Conservation (phyloP, 2,113 vertebrate genomes). For the Poeciliopsis retropinna region DNA sequence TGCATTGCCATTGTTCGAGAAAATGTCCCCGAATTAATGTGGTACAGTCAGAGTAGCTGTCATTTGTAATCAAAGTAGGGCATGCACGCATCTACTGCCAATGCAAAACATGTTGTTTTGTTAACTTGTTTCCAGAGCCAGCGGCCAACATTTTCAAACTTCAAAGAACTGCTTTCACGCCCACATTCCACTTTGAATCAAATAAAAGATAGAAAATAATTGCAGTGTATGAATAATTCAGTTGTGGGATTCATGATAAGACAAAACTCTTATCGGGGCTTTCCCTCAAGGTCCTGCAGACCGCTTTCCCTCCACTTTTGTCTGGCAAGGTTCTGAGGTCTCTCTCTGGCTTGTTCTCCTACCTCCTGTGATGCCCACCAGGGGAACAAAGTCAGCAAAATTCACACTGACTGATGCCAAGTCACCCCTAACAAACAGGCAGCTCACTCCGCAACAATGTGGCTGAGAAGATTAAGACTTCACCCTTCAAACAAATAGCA, state of each 20-base stretch:
- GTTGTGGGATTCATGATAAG: slow-evolving; percentile 64
- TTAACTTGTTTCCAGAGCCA: slow-evolving; percentile 59
- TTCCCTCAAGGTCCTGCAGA: slow-evolving; percentile 62
- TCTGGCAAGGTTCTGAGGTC: slow-evolving; percentile 51
- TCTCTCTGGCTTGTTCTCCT: slow-evolving; percentile 37
- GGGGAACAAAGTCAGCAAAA: slow-evolving; percentile 51
- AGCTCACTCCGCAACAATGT: slow-evolving; percentile 24
- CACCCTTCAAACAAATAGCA: slow-evolving; percentile 35
- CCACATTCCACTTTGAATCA: slow-evolving; percentile 61
- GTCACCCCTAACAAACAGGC: slow-evolving; percentile 32
- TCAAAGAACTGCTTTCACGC: slow-evolving; percentile 67
- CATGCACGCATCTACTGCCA: slow-evolving; percentile 24
- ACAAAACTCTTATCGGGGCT: slow-evolving; percentile 62
- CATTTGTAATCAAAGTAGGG: slow-evolving; percentile 56
- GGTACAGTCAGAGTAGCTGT: slow-evolving; percentile 41
- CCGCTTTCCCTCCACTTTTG: slow-evolving; percentile 35
- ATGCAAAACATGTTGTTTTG: slow-evolving; percentile 48
- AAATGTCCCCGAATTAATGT: slow-evolving; percentile 16
- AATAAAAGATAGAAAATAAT: slow-evolving; percentile 67
- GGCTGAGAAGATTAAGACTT: slow-evolving; percentile 50
- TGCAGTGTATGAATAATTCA: slow-evolving; percentile 70
- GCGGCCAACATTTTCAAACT: slow-evolving; percentile 61
- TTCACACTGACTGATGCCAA: slow-evolving; percentile 33
- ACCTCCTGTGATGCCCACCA: slow-evolving; percentile 40
- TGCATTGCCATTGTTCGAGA: slow-evolving; percentile 21